Conservation (phyloP, 2,888 invertebrate genomes). For the Lepidocyrtoides sp. region DNA sequence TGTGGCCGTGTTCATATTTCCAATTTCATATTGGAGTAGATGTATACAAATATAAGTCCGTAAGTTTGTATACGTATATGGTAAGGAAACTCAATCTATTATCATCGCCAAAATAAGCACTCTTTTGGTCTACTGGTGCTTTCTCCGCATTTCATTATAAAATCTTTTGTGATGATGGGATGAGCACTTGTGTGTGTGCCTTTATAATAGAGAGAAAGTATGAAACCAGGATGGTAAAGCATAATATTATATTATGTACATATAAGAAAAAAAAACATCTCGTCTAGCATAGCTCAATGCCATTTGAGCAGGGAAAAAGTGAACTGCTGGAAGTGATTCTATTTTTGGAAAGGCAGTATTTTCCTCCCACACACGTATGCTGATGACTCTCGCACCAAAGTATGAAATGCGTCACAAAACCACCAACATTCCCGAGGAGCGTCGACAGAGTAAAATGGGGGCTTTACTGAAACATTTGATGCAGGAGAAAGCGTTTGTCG, state of each 20-base stretch:
- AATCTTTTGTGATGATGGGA: background rate
- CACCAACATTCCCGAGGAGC: slow-evolving; percentile 54
- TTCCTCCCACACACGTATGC: slow-evolving; percentile 81
- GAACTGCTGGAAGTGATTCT: slow-evolving; percentile 77
- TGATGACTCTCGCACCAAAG: slow-evolving; percentile 76
- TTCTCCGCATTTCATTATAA: slow-evolving; percentile 18
- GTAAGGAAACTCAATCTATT: too few relatives aligned
- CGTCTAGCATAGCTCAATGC: slow-evolving; percentile 31
- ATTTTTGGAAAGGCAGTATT: slow-evolving; percentile 74
- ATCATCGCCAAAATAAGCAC: background rate
- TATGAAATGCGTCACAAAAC: slow-evolving; percentile 80
- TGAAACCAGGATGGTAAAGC: background rate
- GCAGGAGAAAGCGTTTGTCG: slow-evolving; percentile 54
- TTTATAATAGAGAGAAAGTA: background rate
- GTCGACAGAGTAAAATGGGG: slow-evolving; percentile 60
- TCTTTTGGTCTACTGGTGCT: background rate
- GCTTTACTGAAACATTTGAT: slow-evolving; percentile 53
- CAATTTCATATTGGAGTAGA: too few relatives aligned
- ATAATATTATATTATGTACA: background rate
- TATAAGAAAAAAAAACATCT: background rate
- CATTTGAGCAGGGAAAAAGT: slow-evolving; percentile 56
- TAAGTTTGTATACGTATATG: too few relatives aligned
- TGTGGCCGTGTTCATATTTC: background rate
- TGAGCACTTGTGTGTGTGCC: background rate
- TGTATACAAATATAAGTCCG: background rate